Conservation (phyloP, 2,888 invertebrate species). For the Drosophila flavopinicola region DNA sequence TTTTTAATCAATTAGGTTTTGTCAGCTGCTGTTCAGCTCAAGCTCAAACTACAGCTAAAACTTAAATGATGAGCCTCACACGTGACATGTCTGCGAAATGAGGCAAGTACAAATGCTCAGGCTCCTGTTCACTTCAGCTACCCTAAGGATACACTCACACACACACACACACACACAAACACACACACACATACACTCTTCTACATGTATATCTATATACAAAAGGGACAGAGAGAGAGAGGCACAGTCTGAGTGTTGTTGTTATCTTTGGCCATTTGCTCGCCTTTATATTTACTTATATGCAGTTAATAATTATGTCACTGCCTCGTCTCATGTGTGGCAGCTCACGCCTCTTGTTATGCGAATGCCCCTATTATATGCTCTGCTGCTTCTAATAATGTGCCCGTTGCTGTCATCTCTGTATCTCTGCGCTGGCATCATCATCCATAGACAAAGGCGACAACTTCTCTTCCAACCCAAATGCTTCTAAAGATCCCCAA, state of each 20-base stretch:
- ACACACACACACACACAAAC: constrained; percentile 4
- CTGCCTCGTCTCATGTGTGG: constrained; percentile 40
- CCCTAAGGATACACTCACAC: constrained; percentile 8
- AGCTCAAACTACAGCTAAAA: constrained; percentile 58
- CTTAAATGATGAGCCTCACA: constrained; percentile 70
- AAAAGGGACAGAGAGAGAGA: neutral
- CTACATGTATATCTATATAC: too few species aligned
- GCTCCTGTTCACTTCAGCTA: neutral
- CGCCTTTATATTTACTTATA: constrained; percentile 71
- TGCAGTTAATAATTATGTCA: constrained; percentile 77
- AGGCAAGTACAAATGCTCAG: constrained; percentile 39
- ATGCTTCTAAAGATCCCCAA: constrained; percentile 63
- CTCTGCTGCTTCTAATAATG: constrained; percentile 76
- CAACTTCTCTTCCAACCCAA: constrained; percentile 32
- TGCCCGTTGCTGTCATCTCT: constrained; percentile 66
- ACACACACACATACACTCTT: constrained; percentile 37
- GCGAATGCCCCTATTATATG: constrained; percentile 78
- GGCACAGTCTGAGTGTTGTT: constrained; percentile 36
- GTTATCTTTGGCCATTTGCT: constrained; percentile 71
- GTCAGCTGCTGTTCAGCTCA: constrained; percentile 34
- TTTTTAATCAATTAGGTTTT: constrained; percentile 79
- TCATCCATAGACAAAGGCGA: constrained; percentile 49
- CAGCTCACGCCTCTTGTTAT: constrained; percentile 71
- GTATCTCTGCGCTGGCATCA: constrained; percentile 34
- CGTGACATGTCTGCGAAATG: constrained; percentile 71